phyloP scores from a whole-genome alignment of 2,113 vertebrate species.

The Gasterosteus nipponicus region DNA sequence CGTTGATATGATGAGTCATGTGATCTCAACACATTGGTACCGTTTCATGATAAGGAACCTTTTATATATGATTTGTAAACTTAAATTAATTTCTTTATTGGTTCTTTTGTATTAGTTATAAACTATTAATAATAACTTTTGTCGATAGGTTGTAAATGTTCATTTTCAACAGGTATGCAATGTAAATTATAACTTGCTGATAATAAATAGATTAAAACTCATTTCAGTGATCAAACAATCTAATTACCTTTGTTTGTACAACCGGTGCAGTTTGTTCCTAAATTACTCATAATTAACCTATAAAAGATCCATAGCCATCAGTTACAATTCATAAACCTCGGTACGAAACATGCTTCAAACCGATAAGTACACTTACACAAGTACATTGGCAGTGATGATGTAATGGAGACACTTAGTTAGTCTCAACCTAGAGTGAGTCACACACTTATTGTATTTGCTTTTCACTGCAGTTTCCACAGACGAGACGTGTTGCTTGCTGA shows the following conservation, averaged over 20 bases:
- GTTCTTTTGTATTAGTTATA: not conserved
- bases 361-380: not conserved
- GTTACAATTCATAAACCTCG: not conserved
- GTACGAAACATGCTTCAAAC: not conserved
- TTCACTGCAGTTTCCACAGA: constrained; percentile 9
- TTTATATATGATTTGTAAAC: not conserved
- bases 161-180: not conserved
- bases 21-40: not conserved
- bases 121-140: not conserved
- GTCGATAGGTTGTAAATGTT: not conserved
- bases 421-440: not conserved
- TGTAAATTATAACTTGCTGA: not conserved
- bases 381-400: not conserved
- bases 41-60: not conserved
- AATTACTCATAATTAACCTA: not conserved
- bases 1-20: not conserved
- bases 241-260: not conserved
- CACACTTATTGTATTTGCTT: constrained; percentile 7
- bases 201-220: not conserved
- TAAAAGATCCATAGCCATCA: not conserved
- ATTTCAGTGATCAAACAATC: not conserved
- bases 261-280: not conserved
- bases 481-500: constrained; percentile 15
- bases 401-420: not conserved
- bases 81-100: not conserved